A percentile compares a stretch with the other conserved stretches of the same genome.
Conservation (phyloP, 2,797 vertebrate genomes). For the Crypturellus tataupa region DNA sequence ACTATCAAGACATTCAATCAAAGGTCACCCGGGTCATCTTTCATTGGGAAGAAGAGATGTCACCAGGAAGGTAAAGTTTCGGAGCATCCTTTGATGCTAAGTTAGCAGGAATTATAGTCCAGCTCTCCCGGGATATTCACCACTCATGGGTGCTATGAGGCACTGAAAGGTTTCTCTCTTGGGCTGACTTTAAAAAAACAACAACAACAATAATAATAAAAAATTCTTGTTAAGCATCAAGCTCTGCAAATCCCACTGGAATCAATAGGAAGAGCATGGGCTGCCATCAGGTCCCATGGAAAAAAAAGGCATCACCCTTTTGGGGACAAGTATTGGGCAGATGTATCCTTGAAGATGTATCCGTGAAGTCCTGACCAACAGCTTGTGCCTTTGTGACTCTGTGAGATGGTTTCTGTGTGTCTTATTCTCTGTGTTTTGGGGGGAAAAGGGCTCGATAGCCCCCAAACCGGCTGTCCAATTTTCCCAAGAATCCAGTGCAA, state of each 20-base stretch:
- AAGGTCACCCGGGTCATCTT: constrained; percentile 68
- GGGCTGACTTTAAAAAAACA: neutral
- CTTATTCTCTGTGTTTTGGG: neutral
- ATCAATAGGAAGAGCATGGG: neutral
- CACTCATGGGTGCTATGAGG: neutral
- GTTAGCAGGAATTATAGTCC: constrained; percentile 54
- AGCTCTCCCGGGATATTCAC: neutral
- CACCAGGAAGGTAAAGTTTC: constrained; percentile 64
- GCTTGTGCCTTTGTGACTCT: neutral
- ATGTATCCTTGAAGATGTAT: neutral
- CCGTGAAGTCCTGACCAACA: neutral
- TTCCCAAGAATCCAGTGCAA: neutral
- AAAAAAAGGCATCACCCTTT: neutral
- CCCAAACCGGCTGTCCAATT: neutral
- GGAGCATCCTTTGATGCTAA: constrained; percentile 71
- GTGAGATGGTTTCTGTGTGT: neutral
- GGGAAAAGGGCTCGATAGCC: neutral
- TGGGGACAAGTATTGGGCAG: neutral
- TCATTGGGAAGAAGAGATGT: constrained; percentile 57
- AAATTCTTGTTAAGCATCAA: neutral
- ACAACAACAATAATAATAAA: too few species aligned
- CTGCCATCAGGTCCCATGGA: neutral
- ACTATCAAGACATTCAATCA: constrained; percentile 51
- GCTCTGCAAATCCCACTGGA: neutral
- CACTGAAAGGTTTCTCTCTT: neutral